Base-by-base conservation (phyloP, 2,797 vertebrate species). In the Philypnodon macrostomus region DNA sequence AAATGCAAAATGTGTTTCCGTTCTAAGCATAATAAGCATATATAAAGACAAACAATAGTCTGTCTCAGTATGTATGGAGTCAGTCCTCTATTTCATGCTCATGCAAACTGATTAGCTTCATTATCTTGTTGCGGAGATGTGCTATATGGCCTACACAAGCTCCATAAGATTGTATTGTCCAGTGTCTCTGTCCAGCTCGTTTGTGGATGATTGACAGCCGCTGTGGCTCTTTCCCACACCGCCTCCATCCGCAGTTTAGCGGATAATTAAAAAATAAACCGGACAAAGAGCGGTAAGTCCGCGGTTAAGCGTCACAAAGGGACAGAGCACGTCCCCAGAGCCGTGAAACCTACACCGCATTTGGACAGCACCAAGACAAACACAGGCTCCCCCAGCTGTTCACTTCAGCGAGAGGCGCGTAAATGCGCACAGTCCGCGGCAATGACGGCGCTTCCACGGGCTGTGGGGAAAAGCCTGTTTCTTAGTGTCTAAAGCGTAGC, bases 251-350 rank as follows among this genome's bases (percentile, higher is more conserved):
- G 49, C 85, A 90, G 85, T 91, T 92, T 92, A 91, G 83, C 90
- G 50, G 88, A 90, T 90, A 91, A 91, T 92, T 90, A 90, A 91
- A 89, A 84, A 83, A 69, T 88, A 87, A 90, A 79, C 78, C 57
- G 44, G 84, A 83, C 82, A 85, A 80, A 85, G 83, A 77, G 32
- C 57, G 44, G 53, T 80, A 84, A 88, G 73, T 67, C 79, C 31
- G 36, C 13, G 69, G 75, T 83, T 84, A 83, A 88, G 83, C 76
- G 82, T 44, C 76, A 87, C 85, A 88, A 87, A 86, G 85, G 72
- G 36, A 31, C 62, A 66, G 48, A 72, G 71, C 67, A 23, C 70
- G 55, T 81, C 77, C 74, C 77, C 82, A 64, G 60, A 81, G 81
- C 84, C 63, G 70, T 81, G 87, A 89, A 90, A 85, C 70, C 64